Evolutionary conservation across 2,113 vertebrate species (phyloP).

Genomic region (Microtus ochrogaster): DNA sequence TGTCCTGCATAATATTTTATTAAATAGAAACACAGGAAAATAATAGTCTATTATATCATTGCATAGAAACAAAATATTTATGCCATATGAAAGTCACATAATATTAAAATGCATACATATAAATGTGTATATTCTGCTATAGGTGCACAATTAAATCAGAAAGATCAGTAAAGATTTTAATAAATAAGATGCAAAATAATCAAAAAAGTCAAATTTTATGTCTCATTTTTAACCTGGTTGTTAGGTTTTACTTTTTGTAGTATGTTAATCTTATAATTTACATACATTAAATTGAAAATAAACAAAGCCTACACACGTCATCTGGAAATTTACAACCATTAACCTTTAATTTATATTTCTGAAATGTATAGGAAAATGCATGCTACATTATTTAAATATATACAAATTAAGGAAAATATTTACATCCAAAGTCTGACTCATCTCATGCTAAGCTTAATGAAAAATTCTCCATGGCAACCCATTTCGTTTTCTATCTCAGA

Average conservation of each 20-base stretch:
- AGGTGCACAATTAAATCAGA: neutral
- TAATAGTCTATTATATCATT: neutral
- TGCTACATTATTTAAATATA: conserved; percentile 24
- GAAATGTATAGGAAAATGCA: conserved; percentile 3
- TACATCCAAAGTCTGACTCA: conserved; percentile 57
- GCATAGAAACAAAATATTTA: conserved; percentile 19
- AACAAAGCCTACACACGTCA: neutral
- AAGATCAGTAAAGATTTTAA: neutral
- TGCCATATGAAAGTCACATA: neutral
- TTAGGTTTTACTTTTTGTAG: conserved; percentile 19
- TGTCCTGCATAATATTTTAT: neutral
- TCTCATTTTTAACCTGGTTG: neutral
- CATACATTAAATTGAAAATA: conserved; percentile 34
- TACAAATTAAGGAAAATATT: conserved; percentile 57
- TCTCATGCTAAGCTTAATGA: conserved; percentile 36
- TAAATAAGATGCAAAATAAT: neutral
- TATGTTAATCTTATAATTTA: conserved; percentile 30
- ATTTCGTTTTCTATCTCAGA: conserved; percentile 45
- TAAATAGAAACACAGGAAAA: neutral
- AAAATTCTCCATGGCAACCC: conserved; percentile 38
- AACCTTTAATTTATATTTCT: conserved; percentile 6
- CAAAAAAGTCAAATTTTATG: neutral
- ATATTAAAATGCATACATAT: neutral
- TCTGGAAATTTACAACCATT: conserved; percentile 31
- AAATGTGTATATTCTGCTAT: neutral